Conservation (phyloP, 2,797 vertebrate genomes). For the Argyrosomus regius region DNA sequence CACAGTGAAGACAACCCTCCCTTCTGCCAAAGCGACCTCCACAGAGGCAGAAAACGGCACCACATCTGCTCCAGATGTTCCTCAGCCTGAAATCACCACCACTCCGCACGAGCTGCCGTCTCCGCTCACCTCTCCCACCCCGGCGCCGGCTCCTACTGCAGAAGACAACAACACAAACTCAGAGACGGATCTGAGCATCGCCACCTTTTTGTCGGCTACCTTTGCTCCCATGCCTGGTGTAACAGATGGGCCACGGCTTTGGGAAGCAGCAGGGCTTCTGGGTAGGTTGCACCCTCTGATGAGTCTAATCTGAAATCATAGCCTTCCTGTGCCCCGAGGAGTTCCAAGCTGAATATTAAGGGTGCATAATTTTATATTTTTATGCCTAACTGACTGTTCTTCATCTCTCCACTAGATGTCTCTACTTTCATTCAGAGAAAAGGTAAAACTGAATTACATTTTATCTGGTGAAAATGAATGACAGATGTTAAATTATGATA, state of each 20-base stretch:
- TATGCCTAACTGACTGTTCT: slow-evolving; percentile 30
- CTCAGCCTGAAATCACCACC: slow-evolving; percentile 37
- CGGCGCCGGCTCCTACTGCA: slow-evolving; percentile 23
- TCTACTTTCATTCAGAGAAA: slow-evolving; percentile 84
- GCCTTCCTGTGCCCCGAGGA: not conserved
- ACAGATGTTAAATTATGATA: not conserved
- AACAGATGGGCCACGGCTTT: slow-evolving; percentile 77
- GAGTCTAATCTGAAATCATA: not conserved
- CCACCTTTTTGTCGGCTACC: slow-evolving; percentile 80
- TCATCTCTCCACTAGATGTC: slow-evolving; percentile 81
- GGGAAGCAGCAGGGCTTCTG: slow-evolving; percentile 83
- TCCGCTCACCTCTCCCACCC: slow-evolving; percentile 42
- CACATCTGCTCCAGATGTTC: slow-evolving; percentile 45
- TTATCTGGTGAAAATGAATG: not conserved
- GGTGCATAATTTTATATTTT: not conserved
- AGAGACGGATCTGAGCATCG: slow-evolving; percentile 63
- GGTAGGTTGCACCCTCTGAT: slow-evolving; percentile 67
- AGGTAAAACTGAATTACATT: slow-evolving; percentile 69
- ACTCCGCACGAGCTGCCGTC: slow-evolving; percentile 23
- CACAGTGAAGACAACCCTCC: slow-evolving; percentile 14
- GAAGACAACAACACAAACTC: slow-evolving; percentile 51
- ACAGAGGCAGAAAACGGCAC: slow-evolving; percentile 58
- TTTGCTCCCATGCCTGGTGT: slow-evolving; percentile 85
- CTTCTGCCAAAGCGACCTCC: slow-evolving; percentile 26
- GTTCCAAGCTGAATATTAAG: not conserved